Percentiles rank a stretch among this genome's conserved stretches.
Evolutionary conservation across 2,113 vertebrate species (phyloP).

Genomic region (Mystacornis crossleyi): DNA sequence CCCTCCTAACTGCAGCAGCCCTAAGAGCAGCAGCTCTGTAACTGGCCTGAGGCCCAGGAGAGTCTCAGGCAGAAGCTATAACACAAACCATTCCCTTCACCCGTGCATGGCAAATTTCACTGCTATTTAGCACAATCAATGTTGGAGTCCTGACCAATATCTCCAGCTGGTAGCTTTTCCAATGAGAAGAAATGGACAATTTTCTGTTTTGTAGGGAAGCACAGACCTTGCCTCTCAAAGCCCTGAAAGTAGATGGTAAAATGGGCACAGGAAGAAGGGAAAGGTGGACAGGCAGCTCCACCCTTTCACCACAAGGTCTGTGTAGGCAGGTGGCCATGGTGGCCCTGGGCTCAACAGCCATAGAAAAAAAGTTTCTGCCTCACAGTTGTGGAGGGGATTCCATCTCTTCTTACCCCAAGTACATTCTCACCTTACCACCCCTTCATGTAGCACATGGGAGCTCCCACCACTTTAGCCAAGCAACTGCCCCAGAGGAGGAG

Average conservation of each 20-base stretch:
- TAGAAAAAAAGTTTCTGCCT: background rate
- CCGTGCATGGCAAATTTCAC: background rate
- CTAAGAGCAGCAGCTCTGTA: background rate
- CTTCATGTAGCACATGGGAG: background rate
- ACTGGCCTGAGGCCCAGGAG: background rate
- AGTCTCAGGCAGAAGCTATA: background rate
- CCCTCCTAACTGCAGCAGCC: background rate
- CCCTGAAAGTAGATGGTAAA: background rate
- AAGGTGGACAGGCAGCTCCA: background rate
- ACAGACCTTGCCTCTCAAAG: background rate
- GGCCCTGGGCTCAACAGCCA: background rate
- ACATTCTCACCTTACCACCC: background rate
- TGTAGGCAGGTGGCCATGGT: rapidly evolving
- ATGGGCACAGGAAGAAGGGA: rapidly evolving
- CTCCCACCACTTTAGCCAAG: background rate
- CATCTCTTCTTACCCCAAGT: background rate
- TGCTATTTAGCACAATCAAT: background rate
- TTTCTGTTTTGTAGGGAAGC: background rate
- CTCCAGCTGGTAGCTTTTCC: background rate
- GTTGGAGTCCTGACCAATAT: background rate
- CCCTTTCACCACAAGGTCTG: background rate
- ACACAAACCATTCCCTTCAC: background rate
- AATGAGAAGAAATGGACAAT: background rate
- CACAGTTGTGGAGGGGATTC: background rate
- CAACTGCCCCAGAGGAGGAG: background rate